Percentiles rank a stretch among this genome's conserved stretches.
Conservation (phyloP, 2,888 invertebrate species). For the Drosophila histrio region DNA sequence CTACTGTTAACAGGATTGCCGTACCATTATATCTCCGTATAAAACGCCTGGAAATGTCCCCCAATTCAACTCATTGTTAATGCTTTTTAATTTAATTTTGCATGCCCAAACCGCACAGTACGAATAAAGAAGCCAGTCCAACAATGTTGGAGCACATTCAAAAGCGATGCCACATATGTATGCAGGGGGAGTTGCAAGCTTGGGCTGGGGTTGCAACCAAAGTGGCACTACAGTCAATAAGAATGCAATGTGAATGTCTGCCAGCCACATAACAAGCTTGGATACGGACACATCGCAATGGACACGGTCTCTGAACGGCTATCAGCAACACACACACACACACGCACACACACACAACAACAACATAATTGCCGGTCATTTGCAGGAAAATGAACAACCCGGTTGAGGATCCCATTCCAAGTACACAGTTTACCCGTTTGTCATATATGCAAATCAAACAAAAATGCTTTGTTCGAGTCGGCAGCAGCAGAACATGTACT, state of each 20-base stretch:
- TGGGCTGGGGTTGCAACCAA: constrained; percentile 42
- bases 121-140: constrained; percentile 53
- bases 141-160: constrained; percentile 59
- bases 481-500: neutral
- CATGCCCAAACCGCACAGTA: constrained; percentile 65
- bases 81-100: constrained; percentile 81
- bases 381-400: constrained; percentile 73
- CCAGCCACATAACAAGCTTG: constrained; percentile 71
- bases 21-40: neutral
- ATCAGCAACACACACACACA: constrained; percentile 52
- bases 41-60: neutral
- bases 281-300: constrained; percentile 31
- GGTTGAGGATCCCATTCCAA: constrained; percentile 7
- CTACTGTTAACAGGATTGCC: neutral
- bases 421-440: constrained; percentile 41
- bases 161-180: neutral
- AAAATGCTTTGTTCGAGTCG: constrained; percentile 26
- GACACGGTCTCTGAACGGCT: constrained; percentile 38
- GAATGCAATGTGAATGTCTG: constrained; percentile 74
- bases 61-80: constrained; percentile 55
- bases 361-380: constrained; percentile 82
- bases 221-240: constrained; percentile 78
- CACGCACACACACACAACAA: constrained; percentile 30
- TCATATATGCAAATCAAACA: constrained; percentile 80
- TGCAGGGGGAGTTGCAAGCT: neutral